phyloP scores from a whole-genome alignment of 2,888 invertebrate species.

The Tiphia femorata region DNA sequence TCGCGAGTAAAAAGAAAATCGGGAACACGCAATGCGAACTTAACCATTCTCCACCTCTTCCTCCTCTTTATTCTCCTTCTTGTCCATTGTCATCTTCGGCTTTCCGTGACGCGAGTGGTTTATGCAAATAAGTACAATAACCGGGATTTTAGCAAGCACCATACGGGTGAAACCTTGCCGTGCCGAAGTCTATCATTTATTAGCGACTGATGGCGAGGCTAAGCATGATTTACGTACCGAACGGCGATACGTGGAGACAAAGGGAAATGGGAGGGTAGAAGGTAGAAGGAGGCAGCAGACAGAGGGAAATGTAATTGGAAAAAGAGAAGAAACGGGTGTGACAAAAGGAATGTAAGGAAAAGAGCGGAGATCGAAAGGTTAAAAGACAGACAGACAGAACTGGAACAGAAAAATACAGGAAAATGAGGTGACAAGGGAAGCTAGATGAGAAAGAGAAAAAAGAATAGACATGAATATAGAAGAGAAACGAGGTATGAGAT shows the following conservation, averaged over 20 bases:
- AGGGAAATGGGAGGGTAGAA: no score
- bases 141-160: conserved; percentile 14
- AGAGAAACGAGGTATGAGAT: not conserved
- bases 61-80: not conserved
- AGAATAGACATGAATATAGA: not conserved
- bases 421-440: no score
- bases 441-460: not conserved
- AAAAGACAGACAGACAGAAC: not conserved
- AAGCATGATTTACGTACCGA: conserved; percentile 27
- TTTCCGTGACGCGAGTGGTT: conserved; percentile 19
- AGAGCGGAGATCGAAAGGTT: not conserved
- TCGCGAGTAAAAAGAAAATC: not conserved
- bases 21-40: not conserved
- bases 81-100: conserved; percentile 11
- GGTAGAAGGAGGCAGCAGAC: no score
- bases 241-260: conserved; percentile 4
- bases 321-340: not conserved
- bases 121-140: conserved; percentile 25
- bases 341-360: not conserved
- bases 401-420: not conserved
- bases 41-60: no score
- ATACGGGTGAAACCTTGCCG: conserved; percentile 21
- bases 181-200: conserved; percentile 46
- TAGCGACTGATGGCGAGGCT: conserved; percentile 26
- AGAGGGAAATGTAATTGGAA: not conserved